Evolutionary conservation across 2,113 vertebrate species (phyloP).

Genomic region (Pyxicephalus adspersus): DNA sequence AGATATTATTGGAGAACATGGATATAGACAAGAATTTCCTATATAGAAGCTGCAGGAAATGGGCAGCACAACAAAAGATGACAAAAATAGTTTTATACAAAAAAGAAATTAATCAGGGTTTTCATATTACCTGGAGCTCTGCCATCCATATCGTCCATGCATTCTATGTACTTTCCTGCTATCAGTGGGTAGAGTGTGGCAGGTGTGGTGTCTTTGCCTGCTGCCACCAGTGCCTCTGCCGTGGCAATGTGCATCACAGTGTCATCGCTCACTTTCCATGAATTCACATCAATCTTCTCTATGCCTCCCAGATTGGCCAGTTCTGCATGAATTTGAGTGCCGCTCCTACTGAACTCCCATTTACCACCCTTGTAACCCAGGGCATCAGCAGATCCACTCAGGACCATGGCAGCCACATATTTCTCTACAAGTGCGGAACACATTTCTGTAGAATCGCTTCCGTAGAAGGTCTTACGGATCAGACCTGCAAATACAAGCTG

Average conservation of each 20-base stretch:
- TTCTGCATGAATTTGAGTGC: conserved; percentile 72
- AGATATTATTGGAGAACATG: too few relatives aligned
- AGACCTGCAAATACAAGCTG: conserved; percentile 39
- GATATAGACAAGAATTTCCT: too few relatives aligned
- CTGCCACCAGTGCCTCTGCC: conserved; percentile 73
- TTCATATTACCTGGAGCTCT: conserved; percentile 76
- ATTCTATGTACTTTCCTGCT: conserved; percentile 76
- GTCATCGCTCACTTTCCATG: conserved; percentile 78
- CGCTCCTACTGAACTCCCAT: conserved; percentile 75
- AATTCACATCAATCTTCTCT: conserved; percentile 62
- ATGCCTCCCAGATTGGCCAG: conserved; percentile 73
- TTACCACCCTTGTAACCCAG: conserved; percentile 69
- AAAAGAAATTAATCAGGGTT: too few relatives aligned
- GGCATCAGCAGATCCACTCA: conserved; percentile 77
- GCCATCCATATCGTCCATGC: conserved; percentile 78
- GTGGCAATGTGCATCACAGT: conserved; percentile 87
- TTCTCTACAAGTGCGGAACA: conserved; percentile 61
- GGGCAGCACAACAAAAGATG: too few relatives aligned
- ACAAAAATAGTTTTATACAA: too few relatives aligned
- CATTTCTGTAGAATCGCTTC: conserved; percentile 28
- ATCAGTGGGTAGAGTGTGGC: conserved; percentile 68
- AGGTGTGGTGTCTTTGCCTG: conserved; percentile 50
- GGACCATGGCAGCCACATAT: conserved; percentile 77
- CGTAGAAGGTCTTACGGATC: neutral
- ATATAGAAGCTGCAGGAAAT: too few relatives aligned